Conservation (phyloP, 2,797 vertebrate species). For the Garrulus glandarius region DNA sequence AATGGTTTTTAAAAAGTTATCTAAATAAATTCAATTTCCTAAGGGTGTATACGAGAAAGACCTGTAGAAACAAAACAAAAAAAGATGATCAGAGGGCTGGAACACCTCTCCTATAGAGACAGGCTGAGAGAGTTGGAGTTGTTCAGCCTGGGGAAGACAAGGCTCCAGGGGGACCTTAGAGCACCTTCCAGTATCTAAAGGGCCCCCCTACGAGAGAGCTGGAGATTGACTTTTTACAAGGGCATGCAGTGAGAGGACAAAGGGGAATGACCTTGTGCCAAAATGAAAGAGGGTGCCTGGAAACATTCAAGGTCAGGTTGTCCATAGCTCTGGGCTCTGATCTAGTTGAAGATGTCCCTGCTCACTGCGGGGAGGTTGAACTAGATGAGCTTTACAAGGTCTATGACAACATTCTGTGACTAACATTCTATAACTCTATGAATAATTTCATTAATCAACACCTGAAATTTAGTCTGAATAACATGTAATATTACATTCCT, state of each 20-base stretch:
- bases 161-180: not conserved
- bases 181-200: not conserved
- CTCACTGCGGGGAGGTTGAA: not conserved
- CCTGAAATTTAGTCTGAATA: not conserved
- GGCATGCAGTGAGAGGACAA: not conserved
- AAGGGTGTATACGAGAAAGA: not conserved
- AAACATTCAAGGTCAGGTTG: not conserved
- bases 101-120: not conserved
- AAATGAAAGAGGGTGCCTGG: not conserved
- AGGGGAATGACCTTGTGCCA: not conserved
- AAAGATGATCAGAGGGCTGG: fast-evolving
- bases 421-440: not conserved
- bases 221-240: not conserved
- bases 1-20: not conserved
- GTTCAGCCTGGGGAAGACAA: not conserved
- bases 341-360: not conserved
- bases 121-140: not conserved
- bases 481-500: not conserved
- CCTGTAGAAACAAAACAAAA: not conserved
- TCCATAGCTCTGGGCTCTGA: not conserved
- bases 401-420: not conserved
- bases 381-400: not conserved
- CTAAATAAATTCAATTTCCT: not conserved
- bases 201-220: not conserved
- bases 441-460: not conserved